Evolutionary conservation across 2,113 vertebrate species (phyloP).

Genomic region (Nanger granti): DNA sequence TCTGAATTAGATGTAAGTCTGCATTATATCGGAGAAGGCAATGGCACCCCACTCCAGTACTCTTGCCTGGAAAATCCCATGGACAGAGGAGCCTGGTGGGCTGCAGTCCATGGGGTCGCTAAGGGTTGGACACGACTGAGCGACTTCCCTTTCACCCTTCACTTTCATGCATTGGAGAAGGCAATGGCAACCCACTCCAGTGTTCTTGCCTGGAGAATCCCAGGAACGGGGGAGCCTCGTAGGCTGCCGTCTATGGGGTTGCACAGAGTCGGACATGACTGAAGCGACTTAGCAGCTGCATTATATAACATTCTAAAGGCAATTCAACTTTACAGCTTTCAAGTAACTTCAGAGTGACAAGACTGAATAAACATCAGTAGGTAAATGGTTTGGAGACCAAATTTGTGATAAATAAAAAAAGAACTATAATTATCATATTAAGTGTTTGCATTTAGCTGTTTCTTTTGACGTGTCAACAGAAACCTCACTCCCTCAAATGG

Average conservation of each 20-base stretch:
- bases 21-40: neutral
- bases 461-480: slow-evolving; percentile 17
- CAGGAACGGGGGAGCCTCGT: no score
- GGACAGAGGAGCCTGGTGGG: no score
- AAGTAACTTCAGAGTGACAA: slow-evolving; percentile 12
- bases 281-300: neutral
- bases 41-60: no score
- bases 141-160: no score
- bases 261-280: no score
- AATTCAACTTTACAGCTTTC: slow-evolving; percentile 37
- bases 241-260: no score
- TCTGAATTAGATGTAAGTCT: neutral
- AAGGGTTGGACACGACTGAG: no score
- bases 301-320: slow-evolving; percentile 18
- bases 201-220: no score
- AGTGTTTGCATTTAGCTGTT: slow-evolving; percentile 19
- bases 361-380: neutral
- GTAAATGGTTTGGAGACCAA: neutral
- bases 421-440: neutral
- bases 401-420: slow-evolving; percentile 24
- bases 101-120: no score
- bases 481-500: slow-evolving; percentile 1
- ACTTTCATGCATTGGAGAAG: no score
- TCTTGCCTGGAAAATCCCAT: no score
- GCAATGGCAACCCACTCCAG: no score